phyloP scores from a whole-genome alignment of 2,888 invertebrate species.

The Cordilura impudica region DNA sequence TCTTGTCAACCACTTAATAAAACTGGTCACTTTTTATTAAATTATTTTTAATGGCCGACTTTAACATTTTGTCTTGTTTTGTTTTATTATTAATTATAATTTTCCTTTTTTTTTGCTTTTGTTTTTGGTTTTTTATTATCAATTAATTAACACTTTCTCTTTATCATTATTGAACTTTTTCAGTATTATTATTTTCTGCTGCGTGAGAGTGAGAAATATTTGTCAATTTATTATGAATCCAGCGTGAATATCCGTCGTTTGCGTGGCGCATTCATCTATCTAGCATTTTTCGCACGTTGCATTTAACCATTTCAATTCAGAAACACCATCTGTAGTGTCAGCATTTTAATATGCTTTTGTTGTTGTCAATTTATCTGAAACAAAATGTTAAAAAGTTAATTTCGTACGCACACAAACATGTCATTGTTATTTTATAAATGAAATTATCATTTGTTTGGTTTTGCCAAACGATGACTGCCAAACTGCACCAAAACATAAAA shows the following conservation, averaged over 20 bases:
- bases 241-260: neutral
- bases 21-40: neutral
- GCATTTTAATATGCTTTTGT: slow-evolving; percentile 18
- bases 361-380: slow-evolving; percentile 46
- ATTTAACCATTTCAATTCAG: neutral
- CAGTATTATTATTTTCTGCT: slow-evolving; percentile 6
- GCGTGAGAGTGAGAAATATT: neutral
- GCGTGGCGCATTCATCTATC: neutral
- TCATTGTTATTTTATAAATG: slow-evolving; percentile 41
- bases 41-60: neutral
- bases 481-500: neutral
- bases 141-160: slow-evolving; percentile 52
- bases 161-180: neutral
- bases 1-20: slow-evolving; percentile 4
- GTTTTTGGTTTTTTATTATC: slow-evolving; percentile 24
- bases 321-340: slow-evolving; percentile 9
- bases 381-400: slow-evolving; percentile 46
- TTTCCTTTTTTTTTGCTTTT: neutral
- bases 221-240: slow-evolving; percentile 23
- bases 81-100: neutral
- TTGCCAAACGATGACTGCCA: neutral
- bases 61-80: neutral
- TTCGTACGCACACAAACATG: slow-evolving; percentile 39
- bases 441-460: slow-evolving; percentile 15
- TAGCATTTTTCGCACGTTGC: neutral